A percentile compares a stretch with the other conserved stretches of the same genome.
Evolutionary conservation across 2,888 invertebrate species (phyloP).

Genomic region (Chaetogeoica ovagalla): DNA sequence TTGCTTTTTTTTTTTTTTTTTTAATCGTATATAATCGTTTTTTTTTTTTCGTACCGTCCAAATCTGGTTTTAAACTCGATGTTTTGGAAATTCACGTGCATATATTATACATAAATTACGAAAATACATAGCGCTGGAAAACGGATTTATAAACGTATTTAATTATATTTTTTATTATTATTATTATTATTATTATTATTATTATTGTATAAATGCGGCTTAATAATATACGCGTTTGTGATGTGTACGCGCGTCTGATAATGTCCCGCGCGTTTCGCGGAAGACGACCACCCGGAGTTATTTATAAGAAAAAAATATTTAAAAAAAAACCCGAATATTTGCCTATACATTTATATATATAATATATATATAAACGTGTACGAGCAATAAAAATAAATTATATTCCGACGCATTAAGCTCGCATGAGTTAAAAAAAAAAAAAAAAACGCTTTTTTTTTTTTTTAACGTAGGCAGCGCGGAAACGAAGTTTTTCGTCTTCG

Average conservation of each 20-base stretch:
- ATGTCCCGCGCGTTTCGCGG: background rate
- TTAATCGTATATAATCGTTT: background rate
- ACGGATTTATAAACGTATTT: slow-evolving; percentile 6
- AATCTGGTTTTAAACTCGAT: slow-evolving; percentile 20
- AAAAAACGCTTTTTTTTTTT: slow-evolving; percentile 11
- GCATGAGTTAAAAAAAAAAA: background rate
- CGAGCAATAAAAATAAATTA: slow-evolving; percentile 28
- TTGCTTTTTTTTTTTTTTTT: background rate
- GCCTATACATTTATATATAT: background rate
- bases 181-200: too few species aligned
- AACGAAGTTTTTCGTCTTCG: background rate
- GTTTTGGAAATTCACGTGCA: background rate
- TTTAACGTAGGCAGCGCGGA: slow-evolving; percentile 5
- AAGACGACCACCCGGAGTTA: slow-evolving; percentile 41
- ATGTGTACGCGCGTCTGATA: background rate
- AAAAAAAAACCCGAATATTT: too few species aligned
- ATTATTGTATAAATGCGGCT: too few species aligned
- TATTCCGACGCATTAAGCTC: background rate
- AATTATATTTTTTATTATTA: too few species aligned
- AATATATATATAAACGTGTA: background rate
- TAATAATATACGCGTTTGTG: background rate
- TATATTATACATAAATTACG: slow-evolving; percentile 27
- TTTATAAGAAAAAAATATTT: too few species aligned
- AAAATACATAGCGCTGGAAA: slow-evolving; percentile 11
- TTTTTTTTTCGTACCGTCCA: slow-evolving; percentile 3